Percentiles rank a stretch among this genome's conserved stretches.
Conservation (phyloP, 2,797 vertebrate species). For the Notoglanidium macrostoma region DNA sequence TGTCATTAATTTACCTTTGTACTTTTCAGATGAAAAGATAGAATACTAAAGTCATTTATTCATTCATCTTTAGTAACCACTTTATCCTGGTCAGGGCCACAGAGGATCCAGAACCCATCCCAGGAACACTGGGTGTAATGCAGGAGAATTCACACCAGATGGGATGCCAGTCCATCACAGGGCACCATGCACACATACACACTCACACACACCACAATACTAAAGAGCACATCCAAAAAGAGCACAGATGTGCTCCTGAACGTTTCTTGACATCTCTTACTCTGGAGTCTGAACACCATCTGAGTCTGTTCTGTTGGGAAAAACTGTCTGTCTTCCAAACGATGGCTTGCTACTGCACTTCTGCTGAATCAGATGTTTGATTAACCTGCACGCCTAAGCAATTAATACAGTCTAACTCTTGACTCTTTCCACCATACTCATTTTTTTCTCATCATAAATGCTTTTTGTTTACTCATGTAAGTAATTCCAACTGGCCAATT, state of each 20-base stretch:
- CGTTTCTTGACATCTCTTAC: neutral
- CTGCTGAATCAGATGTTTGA: constrained; percentile 11
- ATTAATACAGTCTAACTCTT: neutral
- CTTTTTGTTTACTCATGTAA: neutral
- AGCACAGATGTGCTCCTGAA: neutral
- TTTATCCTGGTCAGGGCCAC: neutral
- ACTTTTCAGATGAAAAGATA: neutral
- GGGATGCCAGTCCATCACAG: neutral
- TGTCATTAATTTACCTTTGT: neutral
- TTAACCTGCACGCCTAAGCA: neutral
- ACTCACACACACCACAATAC: neutral
- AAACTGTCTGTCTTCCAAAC: neutral
- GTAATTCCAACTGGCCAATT: neutral
- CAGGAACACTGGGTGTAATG: neutral
- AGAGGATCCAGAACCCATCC: neutral
- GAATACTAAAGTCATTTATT: neutral
- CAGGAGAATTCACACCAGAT: neutral
- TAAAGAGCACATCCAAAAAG: neutral
- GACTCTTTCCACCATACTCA: neutral
- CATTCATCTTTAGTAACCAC: neutral
- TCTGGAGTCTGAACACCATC: neutral
- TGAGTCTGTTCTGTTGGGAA: neutral
- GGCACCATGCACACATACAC: neutral
- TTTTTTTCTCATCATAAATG: neutral
- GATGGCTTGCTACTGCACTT: neutral